Base-by-base conservation (phyloP, 2,113 vertebrate species). In the Oxyura jamaicensis region DNA sequence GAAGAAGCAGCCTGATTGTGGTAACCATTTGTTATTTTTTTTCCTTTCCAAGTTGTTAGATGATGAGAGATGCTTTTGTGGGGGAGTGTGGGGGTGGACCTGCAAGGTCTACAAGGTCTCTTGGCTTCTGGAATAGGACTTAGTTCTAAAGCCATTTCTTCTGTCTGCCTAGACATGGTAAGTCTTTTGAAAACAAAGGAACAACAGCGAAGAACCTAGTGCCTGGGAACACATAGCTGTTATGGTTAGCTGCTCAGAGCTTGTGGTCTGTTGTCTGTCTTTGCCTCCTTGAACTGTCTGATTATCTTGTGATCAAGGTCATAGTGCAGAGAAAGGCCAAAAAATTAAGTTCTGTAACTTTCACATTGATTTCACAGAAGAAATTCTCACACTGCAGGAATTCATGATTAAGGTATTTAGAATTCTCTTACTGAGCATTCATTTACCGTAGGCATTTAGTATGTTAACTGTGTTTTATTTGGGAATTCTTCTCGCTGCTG, bases 121-220 rank as follows among this genome's bases (percentile, higher is more conserved):
- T 48, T 91, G 76, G 13, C 33, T 81, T 91, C 68, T 91, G 59
- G 22, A 81, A 21, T 60, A 58, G 50, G 52, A 16, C 52, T 83
- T 76, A 31, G 44, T 10, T 46, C 16, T 46, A 50, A 25, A 80
- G 35, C 22, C 65, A 74, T 39, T 83, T 48, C 3, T 86, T 92
- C 39, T 79, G 14, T 62, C 63, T 94, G 31, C n/a, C 62, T 75
- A 21, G 52, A 60, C 28, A 16, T 68, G 28, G 13, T 7, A 78
- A 78, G 10, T 63, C 69, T 83, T 91, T 80, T 63, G n/a, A 69
- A 88, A 55, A 76, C 20, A 62, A 53, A 11, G 26, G 28, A 10
- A 25, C 42, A 20, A 18, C 1, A 1, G 16, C 2, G 10, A 33
- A 36, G 48, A 67, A 19, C 33, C 6, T 19, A 22, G 46, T 1